phyloP scores from a whole-genome alignment of 2,888 invertebrate species.

The Cryptus armator region DNA sequence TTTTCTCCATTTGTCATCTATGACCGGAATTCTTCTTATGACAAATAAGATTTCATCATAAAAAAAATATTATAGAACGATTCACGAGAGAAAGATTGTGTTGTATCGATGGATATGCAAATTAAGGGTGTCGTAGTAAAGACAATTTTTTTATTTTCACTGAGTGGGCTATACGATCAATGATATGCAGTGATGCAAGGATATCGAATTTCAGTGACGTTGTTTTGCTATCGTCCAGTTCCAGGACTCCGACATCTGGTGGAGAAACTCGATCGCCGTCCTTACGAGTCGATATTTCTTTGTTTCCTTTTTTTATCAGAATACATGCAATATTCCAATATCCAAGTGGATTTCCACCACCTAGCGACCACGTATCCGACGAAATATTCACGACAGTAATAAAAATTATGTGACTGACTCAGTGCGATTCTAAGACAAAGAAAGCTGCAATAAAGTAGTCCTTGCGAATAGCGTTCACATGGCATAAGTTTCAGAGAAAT shows the following conservation, averaged over 20 bases:
- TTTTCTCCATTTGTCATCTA: neutral
- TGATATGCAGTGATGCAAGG: too few relatives aligned
- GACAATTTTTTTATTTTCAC: neutral
- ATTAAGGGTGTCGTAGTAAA: neutral
- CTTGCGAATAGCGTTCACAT: too few relatives aligned
- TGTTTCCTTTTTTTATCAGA: neutral
- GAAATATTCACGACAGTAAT: too few relatives aligned
- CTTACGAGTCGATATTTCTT: too few relatives aligned
- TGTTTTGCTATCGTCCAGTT: too few relatives aligned
- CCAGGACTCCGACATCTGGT: too few relatives aligned
- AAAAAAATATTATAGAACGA: neutral
- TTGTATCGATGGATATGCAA: slow-evolving; percentile 1
- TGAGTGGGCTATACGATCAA: neutral
- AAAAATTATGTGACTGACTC: too few relatives aligned
- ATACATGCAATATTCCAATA: too few relatives aligned
- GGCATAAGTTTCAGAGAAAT: too few relatives aligned
- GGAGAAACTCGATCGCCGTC: neutral
- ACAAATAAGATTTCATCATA: neutral
- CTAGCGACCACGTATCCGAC: too few relatives aligned
- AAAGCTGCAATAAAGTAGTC: neutral
- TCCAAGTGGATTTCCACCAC: too few relatives aligned
- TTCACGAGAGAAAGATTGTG: neutral
- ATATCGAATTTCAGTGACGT: too few relatives aligned
- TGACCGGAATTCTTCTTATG: neutral
- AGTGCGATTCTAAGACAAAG: neutral